These are phyloP conservation scores for Piezodorus guildinii DNA, from an alignment of 1,140 invertebrate species.

Conservation along the genomic window DNA sequence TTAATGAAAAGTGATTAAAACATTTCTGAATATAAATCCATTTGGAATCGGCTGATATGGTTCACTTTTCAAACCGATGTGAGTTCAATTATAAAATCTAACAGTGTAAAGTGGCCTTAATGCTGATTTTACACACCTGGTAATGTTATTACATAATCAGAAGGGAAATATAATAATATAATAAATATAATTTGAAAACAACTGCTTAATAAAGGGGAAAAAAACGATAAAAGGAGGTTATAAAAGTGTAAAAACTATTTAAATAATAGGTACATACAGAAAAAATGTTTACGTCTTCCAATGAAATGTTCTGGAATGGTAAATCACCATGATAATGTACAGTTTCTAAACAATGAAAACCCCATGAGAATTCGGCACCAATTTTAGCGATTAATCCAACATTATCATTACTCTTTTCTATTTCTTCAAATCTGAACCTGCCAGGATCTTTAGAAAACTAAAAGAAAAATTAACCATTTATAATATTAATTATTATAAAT, in stretches of 20 bases:
- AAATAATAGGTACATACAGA: conserved; percentile 28
- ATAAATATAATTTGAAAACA: no score
- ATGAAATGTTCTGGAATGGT: conserved; percentile 24
- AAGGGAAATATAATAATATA: no score
- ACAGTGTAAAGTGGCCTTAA: no score
- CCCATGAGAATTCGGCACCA: conserved; percentile 39
- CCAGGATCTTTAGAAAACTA: conserved; percentile 54
- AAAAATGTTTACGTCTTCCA: conserved; percentile 33
- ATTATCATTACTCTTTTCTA: conserved; percentile 33
- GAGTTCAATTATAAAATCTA: no score
- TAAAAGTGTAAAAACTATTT: not conserved
- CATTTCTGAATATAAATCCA: no score
- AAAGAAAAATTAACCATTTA: conserved; percentile 29
- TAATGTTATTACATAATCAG: no score
- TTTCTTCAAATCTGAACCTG: conserved; percentile 44
- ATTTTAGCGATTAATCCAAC: conserved; percentile 38
- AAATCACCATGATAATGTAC: conserved; percentile 25
- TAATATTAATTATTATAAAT: no score
- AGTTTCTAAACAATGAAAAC: conserved; percentile 33
- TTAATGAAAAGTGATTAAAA: no score
- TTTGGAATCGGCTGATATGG: no score
- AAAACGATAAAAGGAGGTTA: not conserved
- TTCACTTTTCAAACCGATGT: no score
- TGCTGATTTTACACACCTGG: no score
- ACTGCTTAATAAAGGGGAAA: no score